Percentiles rank a stretch among this genome's conserved stretches.
Conservation (phyloP, 2,797 vertebrate genomes). For the Labeo calbasu region DNA sequence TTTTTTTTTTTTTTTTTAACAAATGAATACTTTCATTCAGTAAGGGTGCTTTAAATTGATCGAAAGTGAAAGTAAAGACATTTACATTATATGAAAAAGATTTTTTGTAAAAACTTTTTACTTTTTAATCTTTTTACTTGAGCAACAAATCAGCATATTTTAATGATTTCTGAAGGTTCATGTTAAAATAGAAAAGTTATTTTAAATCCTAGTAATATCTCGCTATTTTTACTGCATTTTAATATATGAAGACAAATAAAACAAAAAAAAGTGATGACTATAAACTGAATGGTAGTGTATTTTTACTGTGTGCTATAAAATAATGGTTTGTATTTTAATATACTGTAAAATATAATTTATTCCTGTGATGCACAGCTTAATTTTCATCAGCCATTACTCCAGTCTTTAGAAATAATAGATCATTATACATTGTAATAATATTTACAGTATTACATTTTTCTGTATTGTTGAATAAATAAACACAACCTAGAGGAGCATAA, state of each 20-base stretch:
- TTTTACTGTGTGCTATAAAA: background rate
- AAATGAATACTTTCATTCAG: background rate
- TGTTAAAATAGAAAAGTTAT: background rate
- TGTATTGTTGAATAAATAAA: no score
- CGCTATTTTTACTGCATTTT: background rate
- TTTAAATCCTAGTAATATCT: background rate
- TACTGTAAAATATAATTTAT: no score
- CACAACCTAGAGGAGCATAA: no score
- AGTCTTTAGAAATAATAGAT: no score
- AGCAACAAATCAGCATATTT: background rate
- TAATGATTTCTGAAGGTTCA: background rate
- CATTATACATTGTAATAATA: no score
- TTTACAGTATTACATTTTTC: no score
- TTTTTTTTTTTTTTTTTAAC: background rate
- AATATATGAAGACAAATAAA: no score
- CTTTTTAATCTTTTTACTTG: no score
- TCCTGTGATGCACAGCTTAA: no score
- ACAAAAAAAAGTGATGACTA: background rate
- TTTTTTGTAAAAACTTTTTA: background rate
- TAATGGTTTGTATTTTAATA: no score
- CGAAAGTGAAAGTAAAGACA: background rate
- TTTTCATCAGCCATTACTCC: no score
- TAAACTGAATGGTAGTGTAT: background rate
- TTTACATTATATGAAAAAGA: background rate
- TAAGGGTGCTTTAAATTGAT: background rate